Base-by-base conservation (phyloP, 2,888 invertebrate species). In the Cynaeus angustus region DNA sequence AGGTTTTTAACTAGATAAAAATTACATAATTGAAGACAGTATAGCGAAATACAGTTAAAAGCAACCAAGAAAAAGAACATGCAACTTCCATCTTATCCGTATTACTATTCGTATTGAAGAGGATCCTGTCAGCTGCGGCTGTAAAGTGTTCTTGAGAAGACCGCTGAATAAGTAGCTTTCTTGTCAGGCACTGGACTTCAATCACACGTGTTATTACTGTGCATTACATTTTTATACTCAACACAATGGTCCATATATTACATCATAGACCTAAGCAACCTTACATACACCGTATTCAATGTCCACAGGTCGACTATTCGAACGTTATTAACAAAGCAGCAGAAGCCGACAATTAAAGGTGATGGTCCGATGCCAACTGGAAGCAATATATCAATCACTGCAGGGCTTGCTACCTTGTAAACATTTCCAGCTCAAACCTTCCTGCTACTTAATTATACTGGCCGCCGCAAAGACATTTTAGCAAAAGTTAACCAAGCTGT, bases 201-300 rank as follows among this genome's bases (percentile, higher is more conserved):
- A 82, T 83, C 82, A 82, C 82, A 81, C 78, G 79, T 79, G 82
- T 83, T 84, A 82, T 82, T 83, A 81, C 83, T 79, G 80, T 78
- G 77, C 77, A 78, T 79, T 79, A 77, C 80, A 81, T 83, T 84
- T 84, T 82, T 82, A 78, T 76, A 72, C 72, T 71, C 74, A 72
- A 82, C 78, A 84, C 84, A 84, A 84, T 84, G 81, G 83, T 80
- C 82, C 83, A 83, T 83, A 83, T 82, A 83, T 84, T 83, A 84
- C 82, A 78, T 78, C 78, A 78, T 77, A 77, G 77, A 73, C 70
- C 70, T 70, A 70, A 74, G 72, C 52, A 69, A 56, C 61, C 50
- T 66, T 71, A 71, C 70, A 68, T 66, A 50, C 56, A 45, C 61
- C 62, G 65, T 69, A 69, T 65, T 72, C 70, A 61, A 66, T 48